These are phyloP conservation scores for Hippoglossus stenolepis DNA, from an alignment of 2,113 vertebrate species.

Conservation along the genomic window DNA sequence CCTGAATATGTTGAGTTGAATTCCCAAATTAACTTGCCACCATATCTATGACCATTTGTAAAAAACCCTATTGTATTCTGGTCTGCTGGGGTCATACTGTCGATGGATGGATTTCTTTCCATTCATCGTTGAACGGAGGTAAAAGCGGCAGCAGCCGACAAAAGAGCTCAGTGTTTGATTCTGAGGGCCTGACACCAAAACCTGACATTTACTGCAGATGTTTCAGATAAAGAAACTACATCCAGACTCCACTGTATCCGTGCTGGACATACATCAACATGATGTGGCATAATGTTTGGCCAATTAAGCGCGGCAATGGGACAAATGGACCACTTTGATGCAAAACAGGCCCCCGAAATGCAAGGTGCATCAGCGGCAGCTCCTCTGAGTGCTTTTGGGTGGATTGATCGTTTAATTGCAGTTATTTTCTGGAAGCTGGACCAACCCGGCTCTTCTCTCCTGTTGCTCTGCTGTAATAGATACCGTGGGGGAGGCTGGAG, in stretches of 20 bases:
- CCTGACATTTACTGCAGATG: slow-evolving; percentile 44
- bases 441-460: slow-evolving; percentile 1
- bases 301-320: neutral
- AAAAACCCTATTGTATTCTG: slow-evolving; percentile 1
- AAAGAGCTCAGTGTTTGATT: slow-evolving; percentile 8
- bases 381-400: slow-evolving; percentile 29
- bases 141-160: slow-evolving; percentile 36
- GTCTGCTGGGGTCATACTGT: slow-evolving; percentile 12
- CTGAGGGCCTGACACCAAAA: slow-evolving; percentile 37
- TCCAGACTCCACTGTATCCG: slow-evolving; percentile 11
- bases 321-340: neutral
- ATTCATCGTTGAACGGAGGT: slow-evolving; percentile 16
- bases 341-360: neutral
- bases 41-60: too few species aligned
- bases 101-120: slow-evolving; percentile 1
- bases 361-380: slow-evolving; percentile 3
- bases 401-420: slow-evolving; percentile 62
- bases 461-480: slow-evolving; percentile 50
- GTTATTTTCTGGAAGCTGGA: slow-evolving; percentile 31
- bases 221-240: slow-evolving; percentile 37
- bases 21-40: too few species aligned
- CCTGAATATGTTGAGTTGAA: too few species aligned
- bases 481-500: slow-evolving; percentile 38
- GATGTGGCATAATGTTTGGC: neutral
- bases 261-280: neutral